Percentiles rank a stretch among this genome's conserved stretches.
Conservation (phyloP, 2,113 vertebrate genomes). For the Polypterus bichir region DNA sequence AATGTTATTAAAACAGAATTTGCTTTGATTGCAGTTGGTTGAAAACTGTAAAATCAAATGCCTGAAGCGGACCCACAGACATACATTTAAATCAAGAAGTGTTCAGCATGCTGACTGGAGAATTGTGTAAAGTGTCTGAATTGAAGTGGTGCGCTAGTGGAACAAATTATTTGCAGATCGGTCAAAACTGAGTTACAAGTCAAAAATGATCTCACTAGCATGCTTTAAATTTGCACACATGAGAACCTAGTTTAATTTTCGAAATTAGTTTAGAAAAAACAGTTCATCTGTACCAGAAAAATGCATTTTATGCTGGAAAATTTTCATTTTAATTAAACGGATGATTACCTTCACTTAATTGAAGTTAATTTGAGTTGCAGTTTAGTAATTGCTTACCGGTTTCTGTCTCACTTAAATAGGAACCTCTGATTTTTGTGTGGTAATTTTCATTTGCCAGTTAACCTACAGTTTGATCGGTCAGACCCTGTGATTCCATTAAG, state of each 20-base stretch:
- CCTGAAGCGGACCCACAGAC: too few species aligned
- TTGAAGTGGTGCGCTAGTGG: constrained; percentile 20
- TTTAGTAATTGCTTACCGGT: constrained; percentile 15
- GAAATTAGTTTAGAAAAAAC: constrained; percentile 5
- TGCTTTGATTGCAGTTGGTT: too few species aligned
- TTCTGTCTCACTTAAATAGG: neutral
- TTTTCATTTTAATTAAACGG: constrained; percentile 25
- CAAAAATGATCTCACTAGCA: constrained; percentile 13
- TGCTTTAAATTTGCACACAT: constrained; percentile 20
- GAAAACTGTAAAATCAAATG: too few species aligned
- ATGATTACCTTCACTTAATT: constrained; percentile 25
- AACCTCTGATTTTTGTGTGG: too few species aligned
- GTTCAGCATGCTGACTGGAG: neutral
- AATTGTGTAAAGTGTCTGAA: constrained; percentile 17
- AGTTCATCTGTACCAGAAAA: too few species aligned
- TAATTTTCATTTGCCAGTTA: too few species aligned
- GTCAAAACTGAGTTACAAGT: constrained; percentile 22
- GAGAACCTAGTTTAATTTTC: constrained; percentile 9
- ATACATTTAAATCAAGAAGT: too few species aligned
- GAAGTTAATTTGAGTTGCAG: constrained; percentile 19
- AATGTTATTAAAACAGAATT: too few species aligned
- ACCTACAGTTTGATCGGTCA: too few species aligned
- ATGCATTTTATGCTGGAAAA: neutral
- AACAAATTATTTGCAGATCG: constrained; percentile 29
- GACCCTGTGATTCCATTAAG: too few species aligned